These are phyloP conservation scores for Nautilus pompilius DNA, from an alignment of 1,140 invertebrate genomes.

Conservation along the genomic window DNA sequence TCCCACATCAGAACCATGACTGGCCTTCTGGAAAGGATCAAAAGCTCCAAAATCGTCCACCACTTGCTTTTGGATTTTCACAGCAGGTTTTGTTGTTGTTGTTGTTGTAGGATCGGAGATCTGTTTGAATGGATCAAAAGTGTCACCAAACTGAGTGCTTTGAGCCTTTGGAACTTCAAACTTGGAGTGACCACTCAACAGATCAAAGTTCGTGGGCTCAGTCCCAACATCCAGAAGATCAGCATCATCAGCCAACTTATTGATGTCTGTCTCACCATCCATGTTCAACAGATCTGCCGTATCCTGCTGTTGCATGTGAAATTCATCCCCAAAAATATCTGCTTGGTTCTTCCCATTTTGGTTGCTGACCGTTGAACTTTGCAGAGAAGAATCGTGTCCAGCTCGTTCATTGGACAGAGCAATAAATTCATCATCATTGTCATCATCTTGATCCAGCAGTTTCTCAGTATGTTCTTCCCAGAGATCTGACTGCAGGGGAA, in stretches of 20 bases:
- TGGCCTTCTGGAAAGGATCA: slow-evolving; percentile 21
- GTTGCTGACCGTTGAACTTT: too few relatives aligned
- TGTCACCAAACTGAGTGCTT: background rate
- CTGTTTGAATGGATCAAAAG: slow-evolving; percentile 41
- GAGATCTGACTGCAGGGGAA: background rate
- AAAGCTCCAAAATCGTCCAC: slow-evolving; percentile 9
- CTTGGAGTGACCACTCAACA: slow-evolving; percentile 56
- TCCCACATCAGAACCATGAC: background rate
- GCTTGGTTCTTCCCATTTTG: slow-evolving; percentile 6
- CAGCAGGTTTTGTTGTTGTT: background rate
- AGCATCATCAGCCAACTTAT: slow-evolving; percentile 19
- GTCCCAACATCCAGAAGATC: slow-evolving; percentile 37
- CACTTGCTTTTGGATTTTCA: background rate
- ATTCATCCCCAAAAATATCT: too few relatives aligned
- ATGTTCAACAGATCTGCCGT: slow-evolving; percentile 16
- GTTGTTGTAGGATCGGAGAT: slow-evolving; percentile 10
- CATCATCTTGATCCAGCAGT: slow-evolving; percentile 27
- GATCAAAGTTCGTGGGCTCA: slow-evolving; percentile 60
- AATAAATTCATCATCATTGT: slow-evolving; percentile 43
- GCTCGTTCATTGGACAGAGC: slow-evolving; percentile 23
- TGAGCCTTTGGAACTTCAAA: background rate
- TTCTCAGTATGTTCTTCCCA: slow-evolving; percentile 8
- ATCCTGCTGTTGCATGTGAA: too few relatives aligned
- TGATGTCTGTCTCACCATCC: background rate
- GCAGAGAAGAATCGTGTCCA: too few relatives aligned